These are phyloP conservation scores for Orchesella flavescens DNA, from an alignment of 2,888 invertebrate species.

Conservation along the genomic window DNA sequence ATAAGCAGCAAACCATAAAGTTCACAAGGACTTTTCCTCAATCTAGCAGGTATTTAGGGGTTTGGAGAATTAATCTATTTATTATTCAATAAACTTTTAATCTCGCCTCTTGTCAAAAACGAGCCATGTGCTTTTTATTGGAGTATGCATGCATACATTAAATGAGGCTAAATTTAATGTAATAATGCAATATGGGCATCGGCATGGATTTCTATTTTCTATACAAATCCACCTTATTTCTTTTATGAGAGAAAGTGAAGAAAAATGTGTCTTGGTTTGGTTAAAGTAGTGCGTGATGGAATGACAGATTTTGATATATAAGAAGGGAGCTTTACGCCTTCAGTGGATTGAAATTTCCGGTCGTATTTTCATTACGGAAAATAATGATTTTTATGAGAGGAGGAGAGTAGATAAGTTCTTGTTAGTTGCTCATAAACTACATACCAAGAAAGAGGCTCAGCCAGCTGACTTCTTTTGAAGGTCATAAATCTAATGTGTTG, in stretches of 20 bases:
- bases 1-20: constrained; percentile 11
- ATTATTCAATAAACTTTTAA: constrained; percentile 50
- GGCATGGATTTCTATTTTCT: too few species aligned
- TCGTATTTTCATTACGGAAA: constrained; percentile 58
- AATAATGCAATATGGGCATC: too few species aligned
- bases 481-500: constrained; percentile 57
- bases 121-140: not conserved
- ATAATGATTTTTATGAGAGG: constrained; percentile 32
- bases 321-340: constrained; percentile 43
- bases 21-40: constrained; percentile 15
- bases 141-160: not conserved
- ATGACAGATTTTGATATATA: constrained; percentile 39
- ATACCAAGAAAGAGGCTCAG: not conserved
- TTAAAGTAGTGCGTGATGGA: constrained; percentile 50
- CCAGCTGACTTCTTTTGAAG: constrained; percentile 51
- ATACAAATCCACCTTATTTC: too few species aligned
- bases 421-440: constrained; percentile 37
- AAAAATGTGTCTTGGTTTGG: too few species aligned
- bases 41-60: not conserved
- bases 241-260: too few species aligned
- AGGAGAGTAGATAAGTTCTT: constrained; percentile 27
- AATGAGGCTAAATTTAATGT: too few species aligned
- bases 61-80: constrained; percentile 36
- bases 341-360: constrained; percentile 60
- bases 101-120: not conserved